Evolutionary conservation across 2,888 invertebrate genomes (phyloP), one percentile per base, ranked within the genome.

Genomic region (Pachliopta kotzebuea): DNA sequence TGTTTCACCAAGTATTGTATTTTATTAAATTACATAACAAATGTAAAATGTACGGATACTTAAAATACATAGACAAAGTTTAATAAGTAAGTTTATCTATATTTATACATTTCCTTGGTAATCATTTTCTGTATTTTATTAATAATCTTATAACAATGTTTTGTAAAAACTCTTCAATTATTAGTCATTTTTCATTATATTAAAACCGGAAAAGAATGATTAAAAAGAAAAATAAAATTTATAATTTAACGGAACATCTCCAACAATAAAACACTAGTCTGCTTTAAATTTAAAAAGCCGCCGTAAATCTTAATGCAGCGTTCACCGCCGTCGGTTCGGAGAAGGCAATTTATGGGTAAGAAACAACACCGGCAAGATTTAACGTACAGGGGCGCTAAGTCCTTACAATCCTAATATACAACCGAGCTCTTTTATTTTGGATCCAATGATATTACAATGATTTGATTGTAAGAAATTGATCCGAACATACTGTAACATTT

Each of bases 271-370:
- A 56, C 57, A 65, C 54, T 54, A 57, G 53, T 24, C 53, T 52
- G 57, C 53, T 58, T 65, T 61, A 56, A 60, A 65, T 59, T 65
- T 61, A 57, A 61, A 65, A 65, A 61, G 61, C 53, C 45, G 31
- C 57, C 61, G 61, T 65, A 65, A 65, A 65, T 65, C 65, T 65
- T 45, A 37, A 57, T 21, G 53, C 57, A 58, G 54, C 60, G 60
- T 61, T 54, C 65, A 61, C 57, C 61, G 65, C 54, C 65, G 65
- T 49, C 57, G 61, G 61, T 58, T 65, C 65, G 61, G 57, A 65
- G 57, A 57, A 65, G 57, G 54, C 65, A 61, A 65, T 65, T 65
- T 61, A 65, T 61, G 57, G 61, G 57, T 57, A 65, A 65, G 57
- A 61, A 57, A 54, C 57, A 65, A 65, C 65, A 61, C 61, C 45